Conservation (phyloP, 2,113 vertebrate genomes). For the mouse (Mus musculus) region GRCm39 chr5:22579501-22580000, state of each 20-base stretch:
- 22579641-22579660: neutral
- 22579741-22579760: neutral
- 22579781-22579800: neutral
- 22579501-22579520: neutral
- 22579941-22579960: neutral
- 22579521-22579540: neutral
- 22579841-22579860: neutral
- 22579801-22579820: neutral
- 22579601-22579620: constrained; percentile 25
- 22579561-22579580: constrained; percentile 12
- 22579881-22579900: neutral
- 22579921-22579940: no score
- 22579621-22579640: neutral
- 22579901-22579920: neutral
- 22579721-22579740: neutral
- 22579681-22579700: neutral
- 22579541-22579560: neutral
- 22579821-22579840: neutral
- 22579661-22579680: neutral
- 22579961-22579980: neutral
- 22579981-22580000: accelerated
- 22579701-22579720: neutral
- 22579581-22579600: neutral
- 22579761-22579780: neutral
- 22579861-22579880: neutral